phyloP scores from a whole-genome alignment of 2,888 invertebrate genomes.

The Zeuzera pyrina region DNA sequence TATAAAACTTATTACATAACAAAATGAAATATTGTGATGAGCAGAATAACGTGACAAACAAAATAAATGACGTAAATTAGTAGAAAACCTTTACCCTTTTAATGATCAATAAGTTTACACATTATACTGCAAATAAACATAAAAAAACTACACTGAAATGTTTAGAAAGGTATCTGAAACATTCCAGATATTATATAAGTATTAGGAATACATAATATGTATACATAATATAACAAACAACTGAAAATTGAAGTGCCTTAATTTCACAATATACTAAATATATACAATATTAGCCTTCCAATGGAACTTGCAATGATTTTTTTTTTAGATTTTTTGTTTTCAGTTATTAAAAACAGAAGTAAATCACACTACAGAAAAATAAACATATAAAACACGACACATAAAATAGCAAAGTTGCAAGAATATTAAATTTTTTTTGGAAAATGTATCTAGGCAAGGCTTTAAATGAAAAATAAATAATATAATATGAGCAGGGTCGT shows the following conservation, averaged over 20 bases:
- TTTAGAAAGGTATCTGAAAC: conserved; percentile 15
- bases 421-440: conserved; percentile 42
- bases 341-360: conserved; percentile 63
- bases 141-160: conserved; percentile 28
- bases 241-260: conserved; percentile 53
- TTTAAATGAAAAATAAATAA: conserved; percentile 41
- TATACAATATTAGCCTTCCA: conserved; percentile 51
- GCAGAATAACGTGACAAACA: conserved; percentile 32
- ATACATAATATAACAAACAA: conserved; percentile 31
- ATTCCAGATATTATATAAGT: conserved; percentile 35
- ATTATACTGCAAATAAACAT: conserved; percentile 26
- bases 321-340: conserved; percentile 49
- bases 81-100: conserved; percentile 49
- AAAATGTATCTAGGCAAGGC: conserved; percentile 55
- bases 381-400: conserved; percentile 67
- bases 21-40: conserved; percentile 30
- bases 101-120: conserved; percentile 30
- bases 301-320: conserved; percentile 54
- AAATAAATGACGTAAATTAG: conserved; percentile 47
- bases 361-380: conserved; percentile 66
- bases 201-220: conserved; percentile 33
- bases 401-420: conserved; percentile 54
- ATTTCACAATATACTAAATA: conserved; percentile 47
- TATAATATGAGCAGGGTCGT: conserved; percentile 32
- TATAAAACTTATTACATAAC: conserved; percentile 55